Conservation (phyloP, 2,797 vertebrate genomes). For the Vespertilio murinus region DNA sequence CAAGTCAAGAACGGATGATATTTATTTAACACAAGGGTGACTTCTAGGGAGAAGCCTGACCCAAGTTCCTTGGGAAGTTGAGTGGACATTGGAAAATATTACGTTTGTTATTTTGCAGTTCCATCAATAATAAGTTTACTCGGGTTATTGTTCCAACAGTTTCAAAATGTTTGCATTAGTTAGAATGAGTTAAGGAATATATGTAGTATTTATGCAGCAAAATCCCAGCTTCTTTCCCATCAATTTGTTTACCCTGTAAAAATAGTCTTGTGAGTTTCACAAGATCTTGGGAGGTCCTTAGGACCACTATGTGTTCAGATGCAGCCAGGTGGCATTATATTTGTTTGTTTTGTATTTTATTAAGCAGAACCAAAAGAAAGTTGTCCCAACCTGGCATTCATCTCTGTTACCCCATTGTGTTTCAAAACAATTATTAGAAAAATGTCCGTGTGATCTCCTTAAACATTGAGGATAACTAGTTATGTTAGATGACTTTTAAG, state of each 20-base stretch:
- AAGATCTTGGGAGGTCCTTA: background rate
- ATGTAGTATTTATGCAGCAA: background rate
- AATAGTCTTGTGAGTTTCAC: background rate
- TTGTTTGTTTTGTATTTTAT: conserved; percentile 50
- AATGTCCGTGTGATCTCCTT: background rate
- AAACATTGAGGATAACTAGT: background rate
- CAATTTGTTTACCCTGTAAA: conserved; percentile 32
- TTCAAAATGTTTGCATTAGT: background rate
- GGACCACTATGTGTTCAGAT: background rate
- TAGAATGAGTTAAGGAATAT: conserved; percentile 14
- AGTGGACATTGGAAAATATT: background rate
- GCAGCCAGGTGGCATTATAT: conserved; percentile 27
- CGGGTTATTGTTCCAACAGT: background rate
- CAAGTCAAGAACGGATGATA: background rate
- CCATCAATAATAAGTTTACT: background rate
- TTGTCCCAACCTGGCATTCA: background rate
- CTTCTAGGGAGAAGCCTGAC: background rate
- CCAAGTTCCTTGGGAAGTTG: background rate
- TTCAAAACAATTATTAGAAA: conserved; percentile 40
- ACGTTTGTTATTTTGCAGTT: background rate
- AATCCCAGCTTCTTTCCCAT: background rate
- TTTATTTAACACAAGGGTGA: background rate
- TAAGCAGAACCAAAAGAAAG: conserved; percentile 34
- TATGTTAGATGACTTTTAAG: background rate
- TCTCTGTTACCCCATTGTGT: background rate